Base-by-base conservation (phyloP, 2,797 vertebrate species). In the Hippopotamyrus pictus region DNA sequence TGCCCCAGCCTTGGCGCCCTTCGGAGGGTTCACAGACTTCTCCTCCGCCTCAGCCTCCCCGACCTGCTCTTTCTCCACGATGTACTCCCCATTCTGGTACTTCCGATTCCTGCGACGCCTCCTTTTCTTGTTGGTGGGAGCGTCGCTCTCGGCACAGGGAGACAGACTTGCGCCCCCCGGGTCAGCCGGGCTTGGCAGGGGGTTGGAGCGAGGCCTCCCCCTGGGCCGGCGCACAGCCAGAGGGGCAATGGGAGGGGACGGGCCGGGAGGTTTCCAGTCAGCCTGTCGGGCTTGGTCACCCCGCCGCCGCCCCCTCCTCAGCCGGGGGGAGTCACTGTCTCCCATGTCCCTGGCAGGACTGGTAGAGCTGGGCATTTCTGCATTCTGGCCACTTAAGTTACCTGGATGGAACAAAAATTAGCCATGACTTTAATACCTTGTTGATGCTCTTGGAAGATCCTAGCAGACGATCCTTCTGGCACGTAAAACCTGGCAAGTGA, bases 11-110 rank as follows among this genome's bases (percentile, higher is more conserved):
- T 90, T 90, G 5, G 87, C 19, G 22, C 93, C 90, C 88, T 90
- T 92, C 69, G 90, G 82, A 44, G 51, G 92, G 87, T 65, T 86
- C 29, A 79, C 90, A 1, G 91, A 91, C 29, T 91, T 93, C 73
- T 93, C 92, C 0, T 91, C 93, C 88, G 89, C 93, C 73, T 94
- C 94, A 82, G 94, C 95, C 22, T 96, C 89, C 22, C 59, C 96
- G 89, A 96, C 95, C 92, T 98, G 97, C 92, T 97, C 97, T 89
- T 96, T 97, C 93, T 98, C 98, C 0, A 96, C 98, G 93, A 99
- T 92, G 93, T 99, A 99, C 82, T 99, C 98, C 73, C 98, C 98
- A 0, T 96, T 99, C 94, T 99, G 98, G 91, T 99, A 99, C 91
- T 98, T 99, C 89, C 96, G 96, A 93, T 95, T 99, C 89, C 97